Base-by-base conservation (phyloP, 2,113 vertebrate species). In the Calcarius ornatus region DNA sequence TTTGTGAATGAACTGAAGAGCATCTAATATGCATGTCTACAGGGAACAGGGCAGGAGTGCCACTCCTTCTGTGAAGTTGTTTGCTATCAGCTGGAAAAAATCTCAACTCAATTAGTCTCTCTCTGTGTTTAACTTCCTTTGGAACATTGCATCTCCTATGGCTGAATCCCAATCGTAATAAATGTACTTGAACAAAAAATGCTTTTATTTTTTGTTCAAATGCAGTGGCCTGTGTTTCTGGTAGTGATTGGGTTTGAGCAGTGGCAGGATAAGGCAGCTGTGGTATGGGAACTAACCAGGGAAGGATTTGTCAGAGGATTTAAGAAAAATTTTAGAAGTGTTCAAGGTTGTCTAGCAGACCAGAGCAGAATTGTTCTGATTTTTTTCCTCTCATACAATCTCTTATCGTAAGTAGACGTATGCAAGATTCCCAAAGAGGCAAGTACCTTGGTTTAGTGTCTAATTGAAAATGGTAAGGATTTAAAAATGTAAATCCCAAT, bases 71-170 rank as follows among this genome's bases (percentile, higher is more conserved):
- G 66, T 76, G 91, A 92, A 92, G 66, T 33, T 90, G 54, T 94
- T 94, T 93, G 85, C 83, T 92, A 96, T 95, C 92, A 96, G 85
- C 27, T 94, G 83, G 59, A 97, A 96, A 96, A 96, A 96, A 97
- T 94, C 72, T 96, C 81, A 69, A 94, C 48, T 79, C 95, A 65
- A 94, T 97, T 96, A 96, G 86, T n/a, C 73, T 66, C 88, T 94
- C 82, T 76, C 69, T 35, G 86, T 86, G 76, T 88, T 88, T 96
- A 82, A 79, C 61, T 94, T 96, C 85, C 85, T 92, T 47, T 87
- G 71, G 65, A 97, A 93, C 51, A 60, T 15, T 71, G 57, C 73
- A 88, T 93, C 88, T 88, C 59, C 87, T 94, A 28, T 10, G 86
- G 54, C 59, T 91, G 90, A 96, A 85, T 92, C 95, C 66, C 61